Percentiles rank a stretch among this genome's conserved stretches.
phyloP scores from a whole-genome alignment of 2,797 vertebrate genomes.

The Micromesistius poutassou region DNA sequence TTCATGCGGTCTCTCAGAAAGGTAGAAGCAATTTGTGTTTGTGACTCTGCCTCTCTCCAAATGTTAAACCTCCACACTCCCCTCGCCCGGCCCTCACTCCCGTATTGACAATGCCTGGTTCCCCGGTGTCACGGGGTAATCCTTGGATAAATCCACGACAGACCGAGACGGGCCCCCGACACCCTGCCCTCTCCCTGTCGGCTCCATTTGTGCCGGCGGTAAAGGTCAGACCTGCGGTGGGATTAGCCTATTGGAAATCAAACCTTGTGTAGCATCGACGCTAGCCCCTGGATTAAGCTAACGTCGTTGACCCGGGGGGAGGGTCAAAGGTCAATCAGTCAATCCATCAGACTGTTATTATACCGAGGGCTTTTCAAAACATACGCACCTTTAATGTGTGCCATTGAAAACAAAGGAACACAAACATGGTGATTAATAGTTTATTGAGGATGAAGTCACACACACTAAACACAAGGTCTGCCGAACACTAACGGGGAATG shows the following conservation, averaged over 20 bases:
- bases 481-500: too few species aligned
- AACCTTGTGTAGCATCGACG: constrained; percentile 57
- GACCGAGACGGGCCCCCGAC: constrained; percentile 25
- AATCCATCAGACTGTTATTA: neutral
- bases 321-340: neutral
- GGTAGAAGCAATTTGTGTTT: neutral
- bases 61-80: constrained; percentile 38
- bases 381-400: too few species aligned
- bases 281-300: constrained; percentile 40
- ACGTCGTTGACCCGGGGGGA: constrained; percentile 41
- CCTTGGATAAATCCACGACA: constrained; percentile 32
- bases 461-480: too few species aligned
- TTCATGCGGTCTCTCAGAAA: neutral
- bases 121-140: constrained; percentile 40
- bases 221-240: constrained; percentile 59
- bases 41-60: constrained; percentile 26
- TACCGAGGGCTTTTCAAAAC: neutral
- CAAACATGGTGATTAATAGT: too few species aligned
- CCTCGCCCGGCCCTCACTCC: constrained; percentile 31
- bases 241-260: constrained; percentile 68
- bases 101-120: constrained; percentile 53
- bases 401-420: too few species aligned
- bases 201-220: constrained; percentile 59
- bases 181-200: constrained; percentile 54
- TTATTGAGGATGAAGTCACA: too few species aligned